Conservation (phyloP, 1,140 invertebrate genomes). For the Tetranychus urticae region DNA sequence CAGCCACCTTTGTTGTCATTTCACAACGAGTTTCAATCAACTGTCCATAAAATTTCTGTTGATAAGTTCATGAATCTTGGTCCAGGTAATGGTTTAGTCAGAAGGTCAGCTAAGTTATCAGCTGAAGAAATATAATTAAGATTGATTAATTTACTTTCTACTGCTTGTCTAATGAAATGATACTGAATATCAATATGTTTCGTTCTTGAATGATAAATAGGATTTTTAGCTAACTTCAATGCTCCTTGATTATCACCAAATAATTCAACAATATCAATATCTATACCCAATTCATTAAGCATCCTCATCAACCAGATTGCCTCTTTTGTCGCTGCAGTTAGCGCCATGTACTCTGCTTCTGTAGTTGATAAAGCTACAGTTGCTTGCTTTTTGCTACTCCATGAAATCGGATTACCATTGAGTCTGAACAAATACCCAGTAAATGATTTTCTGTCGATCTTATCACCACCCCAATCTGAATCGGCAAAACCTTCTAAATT, state of each 20-base stretch:
- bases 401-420: background rate
- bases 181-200: slow-evolving; percentile 16
- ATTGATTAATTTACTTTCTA: slow-evolving; percentile 16
- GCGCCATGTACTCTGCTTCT: no score
- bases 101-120: slow-evolving; percentile 8
- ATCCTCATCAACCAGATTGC: no score
- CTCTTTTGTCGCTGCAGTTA: no score
- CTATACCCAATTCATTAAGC: no score
- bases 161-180: slow-evolving; percentile 19
- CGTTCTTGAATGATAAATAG: slow-evolving; percentile 9
- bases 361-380: no score
- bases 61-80: background rate
- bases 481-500: background rate
- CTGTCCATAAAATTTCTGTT: background rate
- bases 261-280: no score
- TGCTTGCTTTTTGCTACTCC: no score
- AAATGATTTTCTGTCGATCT: background rate
- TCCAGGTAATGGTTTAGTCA: slow-evolving; percentile 6
- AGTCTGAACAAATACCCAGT: slow-evolving; percentile 13
- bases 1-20: no score
- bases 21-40: no score
- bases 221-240: background rate
- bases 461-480: slow-evolving; percentile 7
- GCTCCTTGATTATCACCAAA: no score
- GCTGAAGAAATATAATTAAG: background rate